Base-by-base conservation (phyloP, 64 coral and sea anemone genomes). In the Porites australiensis region DNA sequence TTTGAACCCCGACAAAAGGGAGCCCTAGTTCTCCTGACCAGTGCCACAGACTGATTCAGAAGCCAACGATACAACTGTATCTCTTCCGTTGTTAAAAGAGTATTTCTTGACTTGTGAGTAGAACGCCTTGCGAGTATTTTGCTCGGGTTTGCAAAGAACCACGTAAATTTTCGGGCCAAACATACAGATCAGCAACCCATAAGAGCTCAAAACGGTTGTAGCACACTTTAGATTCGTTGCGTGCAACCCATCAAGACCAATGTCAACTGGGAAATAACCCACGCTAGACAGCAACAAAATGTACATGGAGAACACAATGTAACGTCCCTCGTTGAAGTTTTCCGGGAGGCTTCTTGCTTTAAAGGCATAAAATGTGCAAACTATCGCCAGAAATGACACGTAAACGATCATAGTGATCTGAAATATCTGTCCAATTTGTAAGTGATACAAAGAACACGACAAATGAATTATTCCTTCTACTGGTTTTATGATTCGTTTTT, bases 161-260 rank as follows among this genome's bases (percentile, higher is more conserved):
- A 93, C 82, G 61, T 87, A 93, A 11, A 93, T 67, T 64, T 93
- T 93, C 4, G 91, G 91, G 37, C 46, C 59, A 69, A 93, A 93
- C 82, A 93, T 93, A 22, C 91, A 93, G 48, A 64, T 13, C 8
- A 87, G 61, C 22, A 93, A 54, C 1, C 91, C 91, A 58, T 93
- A 84, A 4, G 61, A 84, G 46, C 62, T 88, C 5, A 88, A 19
- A 75, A 88, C 69, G 1, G 51, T 76, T 50, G 44, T 72, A 3
- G 50, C 70, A 15, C 69, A 73, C 11, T 46, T 76, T 50, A 88
- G 8, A 7, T 60, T 88, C 5, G 70, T 88, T 16, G 72, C 72
- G 4, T 88, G 44, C 8, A 16, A 88, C 4, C 70, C 86, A 18
- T 57, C 21, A 19, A 74, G 21, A 16, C 69, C 86, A 16, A 76